Evolutionary conservation across 2,797 vertebrate genomes (phyloP), one percentile per base, ranked within the genome.

Genomic region (Phyllotis vaccarum): DNA sequence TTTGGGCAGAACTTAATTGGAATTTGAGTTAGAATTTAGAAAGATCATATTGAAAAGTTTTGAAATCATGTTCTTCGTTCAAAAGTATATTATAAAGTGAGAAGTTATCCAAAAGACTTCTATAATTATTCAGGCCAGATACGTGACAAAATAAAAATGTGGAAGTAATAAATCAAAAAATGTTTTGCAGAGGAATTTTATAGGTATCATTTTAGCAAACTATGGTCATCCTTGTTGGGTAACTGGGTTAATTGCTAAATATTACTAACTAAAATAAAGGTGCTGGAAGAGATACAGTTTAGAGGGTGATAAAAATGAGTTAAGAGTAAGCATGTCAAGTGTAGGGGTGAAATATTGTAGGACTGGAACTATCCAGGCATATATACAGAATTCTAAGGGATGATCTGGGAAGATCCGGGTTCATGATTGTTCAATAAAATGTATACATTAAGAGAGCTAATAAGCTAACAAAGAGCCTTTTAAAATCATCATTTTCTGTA

Each of bases 11-110:
- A 6, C 76, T 10, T 82, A 40, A 72, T 7, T 49, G 34, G 40
- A 87, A 91, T 90, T 79, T 74, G 40, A 82, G n/a, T 83, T 93
- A 10, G 49, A 27, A 60, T 86, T 95, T 70, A 76, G 74, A 66
- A 95, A 81, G 74, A 64, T 81, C 27, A 43, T 79, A 82, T 75
- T 89, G 3, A 86, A 52, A 34, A n/a, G 4, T 68, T 74, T 75
- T 96, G 31, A 75, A 86, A 60, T 21, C 74, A 43, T 60, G 10
- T 17, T 56, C 27, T 70, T 6, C 49, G 74, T 14, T 76, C 29
- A 46, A 91, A 17, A 9, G 9, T 70, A 37, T 81, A 75, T 76
- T 76, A 19, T 68, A 13, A 82, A 40, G 10, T 86, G 37, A 64
- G 82, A 12, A 49, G 29, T 6, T 10, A 34, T 43, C 52, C 29